A percentile compares a stretch with the other conserved stretches of the same genome.
phyloP scores from a whole-genome alignment of 2,888 invertebrate species.

The Aleiodes leptofemur region DNA sequence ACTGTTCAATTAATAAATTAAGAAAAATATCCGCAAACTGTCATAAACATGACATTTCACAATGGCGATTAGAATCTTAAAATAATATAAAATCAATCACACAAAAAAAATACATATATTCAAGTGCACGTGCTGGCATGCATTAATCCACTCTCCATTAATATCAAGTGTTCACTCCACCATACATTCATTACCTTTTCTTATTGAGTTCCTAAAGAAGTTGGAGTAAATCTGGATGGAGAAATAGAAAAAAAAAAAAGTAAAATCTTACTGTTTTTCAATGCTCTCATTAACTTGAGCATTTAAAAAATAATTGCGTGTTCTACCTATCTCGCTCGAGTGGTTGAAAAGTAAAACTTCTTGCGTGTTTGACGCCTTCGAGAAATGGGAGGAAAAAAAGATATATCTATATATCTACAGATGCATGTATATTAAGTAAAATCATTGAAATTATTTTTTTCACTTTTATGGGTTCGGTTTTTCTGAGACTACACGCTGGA shows the following conservation, averaged over 20 bases:
- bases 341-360: conserved; percentile 40
- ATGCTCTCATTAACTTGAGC: conserved; percentile 44
- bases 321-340: conserved; percentile 22
- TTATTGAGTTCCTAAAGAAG: background rate
- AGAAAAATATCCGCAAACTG: too few species aligned
- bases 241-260: conserved; percentile 12
- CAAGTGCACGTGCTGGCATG: too few species aligned
- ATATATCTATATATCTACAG: background rate
- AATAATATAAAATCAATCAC: too few species aligned
- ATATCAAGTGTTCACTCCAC: background rate
- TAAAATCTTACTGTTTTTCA: conserved; percentile 29
- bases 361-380: conserved; percentile 26
- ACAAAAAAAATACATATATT: too few species aligned
- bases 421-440: conserved; percentile 25
- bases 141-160: background rate
- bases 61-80: too few species aligned
- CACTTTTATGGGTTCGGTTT: conserved; percentile 10
- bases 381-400: conserved; percentile 23
- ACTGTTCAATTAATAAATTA: too few species aligned
- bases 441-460: conserved; percentile 37
- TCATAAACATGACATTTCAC: too few species aligned
- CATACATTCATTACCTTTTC: conserved; percentile 10
- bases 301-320: conserved; percentile 42
- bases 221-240: background rate
- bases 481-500: background rate